Base-by-base conservation (phyloP, 2,113 vertebrate species). In the Petroica traversi region DNA sequence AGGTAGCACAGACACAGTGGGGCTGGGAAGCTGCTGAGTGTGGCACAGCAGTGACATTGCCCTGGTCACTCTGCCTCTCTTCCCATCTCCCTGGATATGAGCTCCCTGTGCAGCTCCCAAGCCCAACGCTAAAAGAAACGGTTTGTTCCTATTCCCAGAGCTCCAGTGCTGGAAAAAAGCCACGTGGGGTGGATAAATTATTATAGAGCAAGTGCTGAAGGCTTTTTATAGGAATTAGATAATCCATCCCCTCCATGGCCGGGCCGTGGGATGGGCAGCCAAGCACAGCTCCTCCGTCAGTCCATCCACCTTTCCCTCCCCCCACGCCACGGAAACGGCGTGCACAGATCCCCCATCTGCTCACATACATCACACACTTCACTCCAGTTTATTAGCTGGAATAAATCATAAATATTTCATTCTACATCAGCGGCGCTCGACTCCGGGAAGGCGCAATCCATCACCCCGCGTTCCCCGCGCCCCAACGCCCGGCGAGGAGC, bases 391-490 rank as follows among this genome's bases (percentile, higher is more conserved):
- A 99, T 99, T 98, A 99, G 98, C 98, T 97, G 98, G 98, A 98
- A 99, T 99, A 99, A 99, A 99, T 99, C 99, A 99, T 98, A 98
- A 99, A 98, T 98, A 99, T 99, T 99, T 99, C 99, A 99, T 98
- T 98, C 97, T 98, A 97, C 97, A 98, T 99, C 98, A 98, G 96
- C 88, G 97, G 93, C 49, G 97, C 97, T 98, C 97, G 86, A 97
- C 97, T 95, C 96, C 54, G 93, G 97, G 98, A 98, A 98, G 97
- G 98, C 94, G 96, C 98, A 98, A 99, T 99, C 99, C 98, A 99
- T 99, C 99, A 99, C 98, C 92, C 67, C 95, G 94, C 98, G 96
- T 98, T 98, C 98, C 98, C 95, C 64, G 95, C 95, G 97, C 97
- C 98, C 98, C 57, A 97, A 98, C 93, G 90, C 83, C 94, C 91